These are phyloP conservation scores for Dermochelys coriacea DNA, from an alignment of 2,797 vertebrate species.

Conservation along the genomic window DNA sequence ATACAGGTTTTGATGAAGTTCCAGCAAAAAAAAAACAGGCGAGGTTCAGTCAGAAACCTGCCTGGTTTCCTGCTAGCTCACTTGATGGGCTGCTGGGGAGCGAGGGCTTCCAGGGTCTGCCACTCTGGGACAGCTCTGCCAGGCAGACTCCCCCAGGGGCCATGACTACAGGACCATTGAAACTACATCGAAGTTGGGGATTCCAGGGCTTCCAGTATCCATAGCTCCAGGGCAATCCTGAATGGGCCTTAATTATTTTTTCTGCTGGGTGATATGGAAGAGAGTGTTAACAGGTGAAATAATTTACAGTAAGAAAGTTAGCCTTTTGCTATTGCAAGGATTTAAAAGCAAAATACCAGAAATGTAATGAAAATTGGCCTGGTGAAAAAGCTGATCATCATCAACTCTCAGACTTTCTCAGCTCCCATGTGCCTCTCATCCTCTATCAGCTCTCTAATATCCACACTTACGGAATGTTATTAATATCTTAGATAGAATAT, in stretches of 20 bases:
- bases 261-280: not conserved
- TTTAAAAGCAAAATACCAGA: not conserved
- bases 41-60: too few species aligned
- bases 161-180: not conserved
- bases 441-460: not conserved
- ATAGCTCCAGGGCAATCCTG: not conserved
- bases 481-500: accelerated
- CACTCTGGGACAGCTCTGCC: not conserved
- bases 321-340: not conserved
- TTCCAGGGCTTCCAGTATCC: not conserved
- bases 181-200: not conserved
- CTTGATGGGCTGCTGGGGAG: not conserved
- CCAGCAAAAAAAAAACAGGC: not conserved
- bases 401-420: not conserved
- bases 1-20: not conserved
- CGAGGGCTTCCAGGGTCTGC: not conserved
- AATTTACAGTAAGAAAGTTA: not conserved
- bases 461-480: not conserved
- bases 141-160: not conserved
- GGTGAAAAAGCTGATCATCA: not conserved
- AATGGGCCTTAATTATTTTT: not conserved
- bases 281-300: not conserved
- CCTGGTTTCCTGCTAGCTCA: too few species aligned
- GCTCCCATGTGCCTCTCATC: not conserved
- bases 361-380: not conserved